A percentile compares a stretch with the other conserved stretches of the same genome.
Evolutionary conservation across 1,140 invertebrate species (phyloP).

Genomic region (Phymastichus coffea): DNA sequence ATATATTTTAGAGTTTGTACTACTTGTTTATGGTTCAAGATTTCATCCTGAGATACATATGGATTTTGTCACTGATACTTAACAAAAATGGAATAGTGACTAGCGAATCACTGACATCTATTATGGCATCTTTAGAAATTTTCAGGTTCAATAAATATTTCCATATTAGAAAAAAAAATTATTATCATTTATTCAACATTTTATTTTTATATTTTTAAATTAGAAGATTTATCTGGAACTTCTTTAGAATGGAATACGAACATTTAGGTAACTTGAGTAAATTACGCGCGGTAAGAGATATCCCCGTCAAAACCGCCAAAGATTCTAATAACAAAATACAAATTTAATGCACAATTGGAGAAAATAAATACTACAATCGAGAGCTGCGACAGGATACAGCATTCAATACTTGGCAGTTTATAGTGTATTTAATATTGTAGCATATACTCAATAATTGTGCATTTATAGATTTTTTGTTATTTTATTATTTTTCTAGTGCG

Average conservation of each 20-base stretch:
- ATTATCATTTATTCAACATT: not conserved
- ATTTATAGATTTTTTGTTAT: too few species aligned
- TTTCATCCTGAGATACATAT: slow-evolving; percentile 79
- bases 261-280: slow-evolving; percentile 99
- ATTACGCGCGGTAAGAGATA: slow-evolving; percentile 95
- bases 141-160: slow-evolving; percentile 63
- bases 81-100: slow-evolving; percentile 73
- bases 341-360: too few species aligned
- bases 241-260: slow-evolving; percentile 97
- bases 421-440: too few species aligned
- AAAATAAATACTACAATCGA: too few species aligned
- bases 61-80: slow-evolving; percentile 76
- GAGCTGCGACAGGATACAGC: too few species aligned
- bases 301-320: too few species aligned
- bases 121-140: slow-evolving; percentile 80
- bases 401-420: too few species aligned
- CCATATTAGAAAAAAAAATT: not conserved
- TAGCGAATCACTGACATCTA: slow-evolving; percentile 74
- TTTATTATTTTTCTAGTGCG: too few species aligned
- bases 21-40: slow-evolving; percentile 82
- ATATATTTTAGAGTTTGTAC: slow-evolving; percentile 61
- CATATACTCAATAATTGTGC: too few species aligned
- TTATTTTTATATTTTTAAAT: slow-evolving; percentile 46
- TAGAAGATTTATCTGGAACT: slow-evolving; percentile 54
- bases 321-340: too few species aligned